Evolutionary conservation across 2,888 invertebrate genomes (phyloP).

Genomic region (Cephus spinipes): DNA sequence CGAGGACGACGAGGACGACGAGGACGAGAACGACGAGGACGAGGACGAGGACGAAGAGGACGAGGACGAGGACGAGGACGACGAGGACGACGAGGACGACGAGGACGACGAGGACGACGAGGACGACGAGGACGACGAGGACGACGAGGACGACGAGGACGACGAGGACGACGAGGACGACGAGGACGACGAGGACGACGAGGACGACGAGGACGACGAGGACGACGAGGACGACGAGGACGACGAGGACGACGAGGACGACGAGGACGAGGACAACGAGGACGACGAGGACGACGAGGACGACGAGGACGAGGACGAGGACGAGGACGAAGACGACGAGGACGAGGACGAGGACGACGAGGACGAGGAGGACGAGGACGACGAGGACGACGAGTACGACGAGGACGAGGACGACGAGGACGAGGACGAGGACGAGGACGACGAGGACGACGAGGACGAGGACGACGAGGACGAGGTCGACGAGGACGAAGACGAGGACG

Average conservation of each 20-base stretch:
- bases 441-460: background rate
- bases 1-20: too few species aligned
- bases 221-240: background rate
- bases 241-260: too few species aligned
- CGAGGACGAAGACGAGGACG: too few species aligned
- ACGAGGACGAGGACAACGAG: too few species aligned
- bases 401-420: too few species aligned
- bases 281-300: too few species aligned
- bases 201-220: background rate
- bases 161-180: background rate
- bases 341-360: too few species aligned
- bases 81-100: background rate
- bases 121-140: constrained; percentile 3
- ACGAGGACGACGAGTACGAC: too few species aligned
- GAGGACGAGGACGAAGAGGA: background rate
- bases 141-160: background rate
- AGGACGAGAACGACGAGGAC: too few species aligned
- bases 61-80: too few species aligned
- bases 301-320: too few species aligned
- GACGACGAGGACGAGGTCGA: background rate
- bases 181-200: constrained; percentile 3
- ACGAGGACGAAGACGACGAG: too few species aligned
- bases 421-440: background rate
- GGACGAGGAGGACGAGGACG: constrained; percentile 2
- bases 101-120: background rate